Base-by-base conservation (phyloP, 2,888 invertebrate species). In the Cataglyphis livida region DNA sequence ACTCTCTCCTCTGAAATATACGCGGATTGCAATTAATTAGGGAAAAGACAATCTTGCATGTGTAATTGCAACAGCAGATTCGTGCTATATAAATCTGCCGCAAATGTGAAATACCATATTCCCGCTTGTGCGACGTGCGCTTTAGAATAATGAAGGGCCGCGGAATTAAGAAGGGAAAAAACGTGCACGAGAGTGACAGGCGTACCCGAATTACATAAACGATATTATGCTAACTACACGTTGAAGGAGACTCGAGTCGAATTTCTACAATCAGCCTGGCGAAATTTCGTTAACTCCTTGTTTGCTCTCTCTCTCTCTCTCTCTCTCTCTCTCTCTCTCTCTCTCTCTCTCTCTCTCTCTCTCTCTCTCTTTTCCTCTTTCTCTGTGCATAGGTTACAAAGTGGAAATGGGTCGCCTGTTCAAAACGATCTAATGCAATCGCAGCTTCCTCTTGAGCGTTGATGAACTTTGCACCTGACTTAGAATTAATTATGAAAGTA, bases 141-240 rank as follows among this genome's bases (percentile, higher is more conserved):
- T 62, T 81, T 51, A 41, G 62, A 64, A 51, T 65, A 73, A 85
- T 51, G 73, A 59, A 32, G 25, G n/a, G 18, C 57, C 41, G 61
- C 35, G 59, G 61, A 82, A 78, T 59, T 70, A 59, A 70, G n/a
- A 15, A 66, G 81, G 41, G 35, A 64, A 74, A 84, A 64, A 66
- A 75, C 48, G 48, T n/a, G 71, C 54, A 41, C 66, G 48, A 81
- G 76, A 68, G 66, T 44, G 74, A 65, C 82, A 73, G 82, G 84
- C 79, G 64, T 78, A 74, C 66, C 32, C 65, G 85, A 90, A 95
- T 74, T 95, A 95, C 91, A 93, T 95, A 84, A 95, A 95, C 92
- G 95, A 95, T 85, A 94, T 95, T 90, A 95, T 95, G 90, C 95
- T 95, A 68, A 95, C 95, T 70, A 95, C 95, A 81, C 87, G 82